Evolutionary conservation across 2,113 vertebrate genomes (phyloP), one percentile per base, ranked within the genome.

Genomic region (Lipophrys pholis): DNA sequence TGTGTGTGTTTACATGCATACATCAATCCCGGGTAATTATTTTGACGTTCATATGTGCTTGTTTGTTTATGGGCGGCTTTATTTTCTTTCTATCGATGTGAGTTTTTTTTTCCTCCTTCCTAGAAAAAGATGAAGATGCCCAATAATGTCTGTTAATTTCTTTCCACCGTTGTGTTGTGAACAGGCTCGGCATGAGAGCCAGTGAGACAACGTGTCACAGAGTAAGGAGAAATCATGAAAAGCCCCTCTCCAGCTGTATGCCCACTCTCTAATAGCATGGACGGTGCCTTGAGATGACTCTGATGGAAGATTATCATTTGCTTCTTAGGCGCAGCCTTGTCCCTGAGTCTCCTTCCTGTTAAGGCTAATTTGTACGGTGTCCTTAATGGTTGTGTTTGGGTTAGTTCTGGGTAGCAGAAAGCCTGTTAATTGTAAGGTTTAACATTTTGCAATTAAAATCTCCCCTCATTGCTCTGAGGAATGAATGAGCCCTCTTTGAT

Each of bases 401-500:
- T 94, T 95, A 91, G 91, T 91, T 95, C 95, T 93, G 94, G 95
- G 94, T 90, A 94, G 93, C 92, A 94, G 93, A 93, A 93, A 94
- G 94, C 92, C 95, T 96, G 21, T 95, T 97, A 97, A 97, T 96
- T 97, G 95, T 96, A 93, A 95, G 94, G 92, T 96, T 96, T 97
- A 96, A 96, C 96, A 94, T 96, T 96, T 95, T 94, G 94, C 95
- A 97, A 96, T 96, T 97, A 96, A 97, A 96, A 96, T 96, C 93
- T 95, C 95, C 93, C 95, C 93, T 96, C 94, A 91, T 94, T 94
- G 93, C 95, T 95, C 93, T 93, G 92, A 95, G 92, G 90, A 94
- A 91, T 89, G 94, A 96, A 93, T 94, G 95, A 95, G 81, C 94
- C 85, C 85, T 93, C 93, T 96, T 95, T 96, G 91, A 96, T 97